Percentiles rank a stretch among this genome's conserved stretches.
These are phyloP conservation scores for Gymnogyps californianus DNA, from an alignment of 2,113 vertebrate genomes.

Conservation along the genomic window DNA sequence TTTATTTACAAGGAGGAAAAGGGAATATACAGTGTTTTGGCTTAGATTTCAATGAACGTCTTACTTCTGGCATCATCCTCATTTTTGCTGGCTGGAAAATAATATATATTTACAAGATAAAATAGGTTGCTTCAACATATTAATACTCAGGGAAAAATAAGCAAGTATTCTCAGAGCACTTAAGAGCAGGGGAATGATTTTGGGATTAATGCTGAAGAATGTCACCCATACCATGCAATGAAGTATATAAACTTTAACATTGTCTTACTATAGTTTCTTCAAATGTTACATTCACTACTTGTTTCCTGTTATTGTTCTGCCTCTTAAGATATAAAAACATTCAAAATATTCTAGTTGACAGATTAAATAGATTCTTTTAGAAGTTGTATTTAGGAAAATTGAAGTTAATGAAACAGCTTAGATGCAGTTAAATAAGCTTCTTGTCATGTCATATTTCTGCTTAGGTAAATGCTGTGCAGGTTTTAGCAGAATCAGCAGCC, in stretches of 20 bases:
- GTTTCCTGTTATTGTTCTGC: not conserved
- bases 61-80: not conserved
- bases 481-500: constrained; percentile 87
- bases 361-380: not conserved
- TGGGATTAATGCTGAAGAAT: not conserved
- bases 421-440: constrained; percentile 76
- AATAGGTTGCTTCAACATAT: not conserved
- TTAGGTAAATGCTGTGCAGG: constrained; percentile 78
- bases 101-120: not conserved
- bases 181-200: not conserved
- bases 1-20: constrained; percentile 6
- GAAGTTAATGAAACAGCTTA: constrained; percentile 78
- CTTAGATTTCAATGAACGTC: not conserved
- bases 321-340: not conserved
- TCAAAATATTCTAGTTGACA: not conserved
- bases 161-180: not conserved
- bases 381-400: constrained; percentile 64
- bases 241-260: not conserved
- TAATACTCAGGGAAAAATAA: not conserved
- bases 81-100: constrained; percentile 19
- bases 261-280: not conserved
- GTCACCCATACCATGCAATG: not conserved
- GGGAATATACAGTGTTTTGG: not conserved
- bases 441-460: constrained; percentile 82
- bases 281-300: not conserved